A percentile compares a stretch with the other conserved stretches of the same genome.
Conservation (phyloP, 2,797 vertebrate species). For the Nannoperca australis region DNA sequence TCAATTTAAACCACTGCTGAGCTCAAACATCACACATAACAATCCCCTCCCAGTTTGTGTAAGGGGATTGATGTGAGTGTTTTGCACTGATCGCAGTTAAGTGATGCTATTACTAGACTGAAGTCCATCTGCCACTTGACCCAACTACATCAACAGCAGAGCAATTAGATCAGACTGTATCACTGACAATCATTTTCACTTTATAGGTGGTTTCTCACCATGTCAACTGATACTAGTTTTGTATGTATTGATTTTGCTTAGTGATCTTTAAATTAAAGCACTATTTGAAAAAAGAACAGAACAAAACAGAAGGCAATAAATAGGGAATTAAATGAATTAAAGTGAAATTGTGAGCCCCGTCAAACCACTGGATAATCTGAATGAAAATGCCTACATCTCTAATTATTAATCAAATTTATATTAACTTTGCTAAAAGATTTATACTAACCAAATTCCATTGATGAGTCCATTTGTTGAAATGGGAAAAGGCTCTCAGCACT, state of each 20-base stretch:
- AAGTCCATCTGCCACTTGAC: constrained; percentile 38
- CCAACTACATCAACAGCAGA: constrained; percentile 14
- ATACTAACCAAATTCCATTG: constrained; percentile 36
- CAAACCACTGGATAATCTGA: constrained; percentile 35
- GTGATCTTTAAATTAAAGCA: neutral
- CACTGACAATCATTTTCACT: constrained; percentile 5
- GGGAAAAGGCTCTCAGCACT: constrained; percentile 34
- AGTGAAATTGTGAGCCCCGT: constrained; percentile 6
- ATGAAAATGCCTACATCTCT: constrained; percentile 25
- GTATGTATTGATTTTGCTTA: neutral
- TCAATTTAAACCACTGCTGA: constrained; percentile 65
- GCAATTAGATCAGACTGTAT: neutral
- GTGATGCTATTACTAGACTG: constrained; percentile 47
- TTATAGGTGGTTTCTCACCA: neutral
- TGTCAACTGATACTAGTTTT: neutral
- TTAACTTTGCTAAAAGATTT: constrained; percentile 55
- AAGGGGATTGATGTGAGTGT: constrained; percentile 20
- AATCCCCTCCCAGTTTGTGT: constrained; percentile 34
- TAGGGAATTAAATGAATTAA: neutral
- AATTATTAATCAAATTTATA: constrained; percentile 61
- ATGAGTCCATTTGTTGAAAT: constrained; percentile 48
- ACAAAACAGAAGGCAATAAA: neutral
- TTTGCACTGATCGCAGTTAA: constrained; percentile 51
- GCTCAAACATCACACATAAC: constrained; percentile 43
- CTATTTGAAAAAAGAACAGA: neutral